Evolutionary conservation across 2,888 invertebrate species (phyloP).

Genomic region (Spisula solida): DNA sequence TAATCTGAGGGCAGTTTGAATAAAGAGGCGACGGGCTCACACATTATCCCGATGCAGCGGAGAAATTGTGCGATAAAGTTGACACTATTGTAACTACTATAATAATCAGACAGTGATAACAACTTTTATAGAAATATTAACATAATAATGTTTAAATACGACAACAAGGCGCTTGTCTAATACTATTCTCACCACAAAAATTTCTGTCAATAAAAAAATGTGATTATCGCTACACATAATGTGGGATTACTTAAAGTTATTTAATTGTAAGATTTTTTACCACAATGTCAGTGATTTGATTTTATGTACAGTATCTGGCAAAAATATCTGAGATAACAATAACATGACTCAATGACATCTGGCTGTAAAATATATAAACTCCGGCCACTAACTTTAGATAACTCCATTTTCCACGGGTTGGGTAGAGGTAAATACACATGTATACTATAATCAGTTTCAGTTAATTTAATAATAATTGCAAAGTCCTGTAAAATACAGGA

Average conservation of each 20-base stretch:
- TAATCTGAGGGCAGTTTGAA: conserved; percentile 50
- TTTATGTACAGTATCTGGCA: not conserved
- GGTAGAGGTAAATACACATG: too few species aligned
- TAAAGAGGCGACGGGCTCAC: conserved; percentile 37
- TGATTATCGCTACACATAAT: not conserved
- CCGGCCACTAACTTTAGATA: too few species aligned
- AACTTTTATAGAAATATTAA: conserved; percentile 34
- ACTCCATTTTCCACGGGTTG: too few species aligned
- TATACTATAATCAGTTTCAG: too few species aligned
- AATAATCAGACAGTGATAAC: conserved; percentile 12
- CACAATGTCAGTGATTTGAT: not conserved
- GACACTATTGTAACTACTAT: conserved; percentile 50
- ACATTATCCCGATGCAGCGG: conserved; percentile 44
- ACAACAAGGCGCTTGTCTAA: not conserved
- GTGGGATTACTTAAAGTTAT: not conserved
- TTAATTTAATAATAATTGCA: too few species aligned
- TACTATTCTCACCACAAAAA: not conserved
- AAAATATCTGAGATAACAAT: not conserved
- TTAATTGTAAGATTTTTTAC: conserved; percentile 5
- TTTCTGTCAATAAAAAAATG: conserved; percentile 16
- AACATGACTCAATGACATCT: not conserved
- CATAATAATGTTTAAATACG: conserved; percentile 38
- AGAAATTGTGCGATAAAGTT: conserved; percentile 55
- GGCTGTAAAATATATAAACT: not conserved
- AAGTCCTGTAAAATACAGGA: too few species aligned